These are phyloP conservation scores for Meta bourneti DNA, from an alignment of 2,888 invertebrate species.

Conservation along the genomic window DNA sequence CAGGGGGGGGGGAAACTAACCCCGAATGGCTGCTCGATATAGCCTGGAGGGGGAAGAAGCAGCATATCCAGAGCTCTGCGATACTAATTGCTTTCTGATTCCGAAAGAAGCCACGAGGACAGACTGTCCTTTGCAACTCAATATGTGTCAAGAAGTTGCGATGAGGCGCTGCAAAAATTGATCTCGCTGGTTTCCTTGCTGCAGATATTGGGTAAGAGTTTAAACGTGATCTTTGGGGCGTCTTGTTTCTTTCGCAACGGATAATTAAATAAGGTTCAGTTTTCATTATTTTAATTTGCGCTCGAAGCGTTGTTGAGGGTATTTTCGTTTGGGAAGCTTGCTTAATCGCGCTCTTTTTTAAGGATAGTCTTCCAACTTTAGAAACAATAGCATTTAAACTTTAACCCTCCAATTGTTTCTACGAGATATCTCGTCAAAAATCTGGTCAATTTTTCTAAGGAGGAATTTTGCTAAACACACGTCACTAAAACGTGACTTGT, in stretches of 20 bases:
- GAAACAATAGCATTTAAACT: too few relatives aligned
- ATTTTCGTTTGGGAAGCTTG: background rate
- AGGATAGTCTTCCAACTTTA: background rate
- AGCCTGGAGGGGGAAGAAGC: background rate
- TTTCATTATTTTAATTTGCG: background rate
- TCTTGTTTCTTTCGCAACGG: too few relatives aligned
- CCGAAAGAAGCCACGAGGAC: conserved; percentile 21
- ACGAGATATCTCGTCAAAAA: too few relatives aligned
- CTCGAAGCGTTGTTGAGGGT: background rate
- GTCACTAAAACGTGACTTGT: too few relatives aligned
- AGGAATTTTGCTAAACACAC: too few relatives aligned
- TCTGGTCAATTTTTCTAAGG: too few relatives aligned
- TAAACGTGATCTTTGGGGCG: background rate
- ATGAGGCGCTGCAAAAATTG: conserved; percentile 16
- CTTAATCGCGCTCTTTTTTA: background rate
- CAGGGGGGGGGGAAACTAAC: too few relatives aligned
- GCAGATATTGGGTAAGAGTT: background rate
- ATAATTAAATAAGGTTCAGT: background rate
- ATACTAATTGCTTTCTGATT: conserved; percentile 57
- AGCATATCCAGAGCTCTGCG: background rate
- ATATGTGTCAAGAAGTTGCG: conserved; percentile 50
- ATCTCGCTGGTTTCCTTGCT: background rate
- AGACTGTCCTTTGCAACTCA: conserved; percentile 8
- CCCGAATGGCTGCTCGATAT: background rate
- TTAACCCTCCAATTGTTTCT: too few relatives aligned